phyloP scores from a whole-genome alignment of 2,888 invertebrate species.

The Plebejus argus region DNA sequence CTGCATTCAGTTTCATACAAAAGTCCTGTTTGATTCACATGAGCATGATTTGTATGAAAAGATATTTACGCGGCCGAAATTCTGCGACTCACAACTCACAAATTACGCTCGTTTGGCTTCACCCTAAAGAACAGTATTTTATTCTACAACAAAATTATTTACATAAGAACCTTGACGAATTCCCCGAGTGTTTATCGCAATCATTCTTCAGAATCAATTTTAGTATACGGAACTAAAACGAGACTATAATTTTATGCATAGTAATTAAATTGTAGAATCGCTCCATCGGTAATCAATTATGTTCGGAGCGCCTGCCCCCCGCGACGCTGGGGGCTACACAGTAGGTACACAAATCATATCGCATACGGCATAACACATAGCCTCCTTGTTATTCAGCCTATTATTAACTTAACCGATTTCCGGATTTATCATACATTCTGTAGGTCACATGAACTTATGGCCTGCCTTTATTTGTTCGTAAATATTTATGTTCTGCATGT shows the following conservation, averaged over 20 bases:
- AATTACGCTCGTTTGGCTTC: too few species aligned
- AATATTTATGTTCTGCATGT: constrained; percentile 12
- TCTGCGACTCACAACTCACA: too few species aligned
- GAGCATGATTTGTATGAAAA: too few species aligned
- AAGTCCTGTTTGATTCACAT: too few species aligned
- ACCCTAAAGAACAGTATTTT: too few species aligned
- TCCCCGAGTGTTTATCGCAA: background rate
- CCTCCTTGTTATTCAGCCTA: constrained; percentile 20
- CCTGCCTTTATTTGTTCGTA: constrained; percentile 22
- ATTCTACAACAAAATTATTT: background rate
- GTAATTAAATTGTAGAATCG: constrained; percentile 55
- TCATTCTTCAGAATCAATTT: constrained; percentile 21
- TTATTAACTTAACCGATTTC: constrained; percentile 21
- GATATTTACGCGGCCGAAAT: too few species aligned
- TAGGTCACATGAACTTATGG: constrained; percentile 8
- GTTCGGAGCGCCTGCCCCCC: constrained; percentile 46
- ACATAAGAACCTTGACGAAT: constrained; percentile 23
- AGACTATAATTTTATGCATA: constrained; percentile 1
- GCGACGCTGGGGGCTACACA: constrained; percentile 40
- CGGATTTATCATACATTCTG: constrained; percentile 20
- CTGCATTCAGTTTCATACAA: too few species aligned
- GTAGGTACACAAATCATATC: constrained; percentile 36
- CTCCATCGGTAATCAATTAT: constrained; percentile 61
- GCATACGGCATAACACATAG: constrained; percentile 13
- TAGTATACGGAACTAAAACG: constrained; percentile 30